phyloP scores from a whole-genome alignment of 2,888 invertebrate genomes.

The Chrysomela aeneicollis region DNA sequence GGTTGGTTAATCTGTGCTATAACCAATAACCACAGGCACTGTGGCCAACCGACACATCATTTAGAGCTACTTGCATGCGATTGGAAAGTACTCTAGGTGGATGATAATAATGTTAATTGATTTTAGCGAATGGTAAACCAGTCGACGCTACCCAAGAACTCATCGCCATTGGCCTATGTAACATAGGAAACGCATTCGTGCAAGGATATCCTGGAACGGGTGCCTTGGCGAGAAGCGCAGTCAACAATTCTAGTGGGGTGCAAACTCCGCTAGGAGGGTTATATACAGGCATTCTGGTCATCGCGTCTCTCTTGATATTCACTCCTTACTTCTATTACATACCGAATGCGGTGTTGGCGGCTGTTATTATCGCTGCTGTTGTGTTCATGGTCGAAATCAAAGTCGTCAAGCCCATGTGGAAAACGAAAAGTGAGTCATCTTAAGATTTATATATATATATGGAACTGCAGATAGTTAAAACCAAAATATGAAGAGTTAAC shows the following conservation, averaged over 20 bases:
- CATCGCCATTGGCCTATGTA: slow-evolving; percentile 83
- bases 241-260: slow-evolving; percentile 89
- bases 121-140: slow-evolving; percentile 74
- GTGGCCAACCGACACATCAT: too few species aligned
- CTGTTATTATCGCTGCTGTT: slow-evolving; percentile 91
- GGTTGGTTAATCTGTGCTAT: too few species aligned
- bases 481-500: too few species aligned
- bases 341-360: slow-evolving; percentile 85
- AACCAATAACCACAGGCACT: too few species aligned
- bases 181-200: slow-evolving; percentile 86
- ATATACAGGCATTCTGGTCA: slow-evolving; percentile 82
- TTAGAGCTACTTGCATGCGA: too few species aligned
- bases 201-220: slow-evolving; percentile 88
- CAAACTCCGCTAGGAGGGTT: slow-evolving; percentile 86
- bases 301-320: slow-evolving; percentile 83
- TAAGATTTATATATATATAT: too few species aligned
- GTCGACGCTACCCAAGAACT: slow-evolving; percentile 93
- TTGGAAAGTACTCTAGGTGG: too few species aligned
- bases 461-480: too few species aligned
- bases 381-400: slow-evolving; percentile 90
- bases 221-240: slow-evolving; percentile 85
- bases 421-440: slow-evolving; percentile 81
- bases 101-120: too few species aligned
- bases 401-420: slow-evolving; percentile 88
- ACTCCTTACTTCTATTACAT: slow-evolving; percentile 90